Evolutionary conservation across 1,140 invertebrate species (phyloP), one percentile per base, ranked within the genome.

Genomic region (Varroa destructor): DNA sequence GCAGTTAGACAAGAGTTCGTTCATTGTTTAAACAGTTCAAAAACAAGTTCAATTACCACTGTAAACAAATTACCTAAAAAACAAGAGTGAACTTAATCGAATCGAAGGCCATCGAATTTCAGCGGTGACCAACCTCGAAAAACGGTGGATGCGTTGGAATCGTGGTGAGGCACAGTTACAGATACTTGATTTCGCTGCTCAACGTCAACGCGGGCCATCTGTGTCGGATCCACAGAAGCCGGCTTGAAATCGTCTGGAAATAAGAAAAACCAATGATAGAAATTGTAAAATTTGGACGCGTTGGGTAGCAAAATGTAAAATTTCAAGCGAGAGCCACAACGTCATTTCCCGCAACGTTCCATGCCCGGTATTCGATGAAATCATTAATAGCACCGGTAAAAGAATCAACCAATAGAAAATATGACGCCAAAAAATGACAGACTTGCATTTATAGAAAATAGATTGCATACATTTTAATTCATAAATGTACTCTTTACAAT

Each of bases 181-280:
- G 90, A 93, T 5, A 85, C 83, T 81, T 91, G 89, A 81, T 93
- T 87, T 77, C 88, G 90, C 72, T 85, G 84, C 70, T 88, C 89
- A 71, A 96, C 87, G 79, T 94, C 90, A 42, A 97, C 85, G 37
- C 84, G 87, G 37, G 91, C 91, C 81, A 89, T 87, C 82, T 95
- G 90, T 73, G 86, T 89, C 14, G 88, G 86, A 81, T 96, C 93
- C 55, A 96, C 90, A 77, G 91, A 95, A 1, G 93, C 93, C 77
- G 93, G 93, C 80, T 96, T 96, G 79, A 97, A 97, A 82, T 97
- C 93, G 89, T 91, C 90, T 93, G 80, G 71, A 86, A 74, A 36
- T 37, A 25, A 85, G 74, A 75, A 71, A 64, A 25, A 25, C 25
- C 25, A 25, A 25, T 25, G 74, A 73, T 54, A 74, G 73, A 72